phyloP scores from a whole-genome alignment of 2,888 invertebrate species.

The Plagodis pulveraria region DNA sequence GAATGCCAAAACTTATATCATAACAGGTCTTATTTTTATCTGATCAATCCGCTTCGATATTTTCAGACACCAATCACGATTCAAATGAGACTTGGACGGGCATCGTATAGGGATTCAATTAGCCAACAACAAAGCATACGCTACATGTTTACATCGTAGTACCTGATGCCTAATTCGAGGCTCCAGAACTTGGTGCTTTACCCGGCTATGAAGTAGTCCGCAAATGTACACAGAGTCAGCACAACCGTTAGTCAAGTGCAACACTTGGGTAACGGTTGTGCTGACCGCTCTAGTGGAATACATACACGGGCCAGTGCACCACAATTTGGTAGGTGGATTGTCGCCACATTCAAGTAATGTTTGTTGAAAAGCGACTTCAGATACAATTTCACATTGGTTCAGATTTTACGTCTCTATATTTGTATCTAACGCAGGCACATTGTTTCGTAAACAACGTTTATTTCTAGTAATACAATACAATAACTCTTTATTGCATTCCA shows the following conservation, averaged over 20 bases:
- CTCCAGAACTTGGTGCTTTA: slow-evolving; percentile 15
- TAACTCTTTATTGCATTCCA: no score
- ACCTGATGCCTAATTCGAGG: background rate
- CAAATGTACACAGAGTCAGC: slow-evolving; percentile 17
- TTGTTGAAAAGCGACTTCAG: background rate
- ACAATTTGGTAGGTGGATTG: slow-evolving; percentile 12
- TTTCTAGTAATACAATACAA: no score
- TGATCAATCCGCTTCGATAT: no score
- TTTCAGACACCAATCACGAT: no score
- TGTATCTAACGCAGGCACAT: no score
- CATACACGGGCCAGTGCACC: slow-evolving; percentile 17
- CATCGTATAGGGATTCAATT: no score
- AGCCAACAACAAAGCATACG: no score
- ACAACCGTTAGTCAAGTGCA: background rate
- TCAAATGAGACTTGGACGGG: no score
- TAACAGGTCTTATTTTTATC: no score
- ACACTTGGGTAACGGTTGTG: slow-evolving; percentile 24
- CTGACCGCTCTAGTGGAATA: slow-evolving; percentile 19
- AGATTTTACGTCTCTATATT: background rate
- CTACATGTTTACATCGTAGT: background rate
- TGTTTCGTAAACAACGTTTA: no score
- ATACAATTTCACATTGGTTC: background rate
- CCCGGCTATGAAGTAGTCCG: slow-evolving; percentile 16
- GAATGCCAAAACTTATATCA: no score
- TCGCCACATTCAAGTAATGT: slow-evolving; percentile 6